These are phyloP conservation scores for Neosilurus mollespiculum DNA, from an alignment of 2,797 vertebrate species.

Conservation along the genomic window DNA sequence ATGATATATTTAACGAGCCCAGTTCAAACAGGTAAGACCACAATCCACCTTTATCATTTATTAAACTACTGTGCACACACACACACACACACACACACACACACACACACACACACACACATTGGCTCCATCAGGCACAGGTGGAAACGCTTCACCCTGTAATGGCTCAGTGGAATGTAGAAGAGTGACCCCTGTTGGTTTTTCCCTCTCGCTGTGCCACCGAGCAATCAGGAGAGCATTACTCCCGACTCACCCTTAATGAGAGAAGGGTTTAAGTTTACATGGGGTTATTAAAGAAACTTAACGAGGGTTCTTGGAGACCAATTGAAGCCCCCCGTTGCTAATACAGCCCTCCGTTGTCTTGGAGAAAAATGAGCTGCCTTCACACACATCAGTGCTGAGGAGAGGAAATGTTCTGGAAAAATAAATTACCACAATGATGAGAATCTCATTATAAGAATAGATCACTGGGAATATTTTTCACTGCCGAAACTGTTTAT, in stretches of 20 bases:
- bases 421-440: neutral
- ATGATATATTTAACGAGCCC: slow-evolving; percentile 57
- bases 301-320: slow-evolving; percentile 63
- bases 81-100: slow-evolving; percentile 4
- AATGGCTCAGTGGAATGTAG: slow-evolving; percentile 55
- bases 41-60: neutral
- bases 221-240: slow-evolving; percentile 56
- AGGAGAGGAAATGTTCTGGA: slow-evolving; percentile 21
- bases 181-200: slow-evolving; percentile 60
- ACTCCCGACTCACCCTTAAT: slow-evolving; percentile 62
- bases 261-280: slow-evolving; percentile 60
- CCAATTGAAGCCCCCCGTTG: slow-evolving; percentile 28
- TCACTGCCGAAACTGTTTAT: neutral
- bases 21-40: slow-evolving; percentile 66
- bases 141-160: slow-evolving; percentile 58
- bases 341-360: slow-evolving; percentile 42
- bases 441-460: neutral
- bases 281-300: slow-evolving; percentile 66
- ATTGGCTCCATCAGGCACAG: slow-evolving; percentile 51
- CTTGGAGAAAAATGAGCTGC: slow-evolving; percentile 10
- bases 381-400: neutral
- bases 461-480: neutral
- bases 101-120: slow-evolving; percentile 41
- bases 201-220: slow-evolving; percentile 48
- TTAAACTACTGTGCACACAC: slow-evolving; percentile 20